These are phyloP conservation scores for Mayetiola destructor DNA, from an alignment of 2,888 invertebrate genomes.

Conservation along the genomic window DNA sequence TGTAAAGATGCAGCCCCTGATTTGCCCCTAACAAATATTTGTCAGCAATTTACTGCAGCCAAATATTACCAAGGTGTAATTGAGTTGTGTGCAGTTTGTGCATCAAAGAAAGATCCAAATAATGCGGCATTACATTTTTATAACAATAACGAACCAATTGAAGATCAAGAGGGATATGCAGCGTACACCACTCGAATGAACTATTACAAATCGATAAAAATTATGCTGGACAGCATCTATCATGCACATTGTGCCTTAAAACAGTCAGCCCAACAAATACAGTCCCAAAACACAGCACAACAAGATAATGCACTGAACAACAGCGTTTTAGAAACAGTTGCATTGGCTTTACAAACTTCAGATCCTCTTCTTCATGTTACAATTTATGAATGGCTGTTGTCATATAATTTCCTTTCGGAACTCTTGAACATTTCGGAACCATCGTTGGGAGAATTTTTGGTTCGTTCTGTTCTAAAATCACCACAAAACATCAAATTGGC, in stretches of 20 bases:
- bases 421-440: slow-evolving; percentile 42
- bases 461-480: slow-evolving; percentile 35
- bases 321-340: slow-evolving; percentile 46
- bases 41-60: slow-evolving; percentile 55
- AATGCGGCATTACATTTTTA: slow-evolving; percentile 79
- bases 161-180: slow-evolving; percentile 69
- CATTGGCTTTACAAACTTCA: slow-evolving; percentile 48
- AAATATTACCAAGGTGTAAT: slow-evolving; percentile 81
- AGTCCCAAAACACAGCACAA: slow-evolving; percentile 24
- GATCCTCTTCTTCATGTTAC: slow-evolving; percentile 82
- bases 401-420: slow-evolving; percentile 56
- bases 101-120: slow-evolving; percentile 75
- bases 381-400: slow-evolving; percentile 85
- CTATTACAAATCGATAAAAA: slow-evolving; percentile 74
- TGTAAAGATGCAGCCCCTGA: slow-evolving; percentile 82
- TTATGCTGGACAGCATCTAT: slow-evolving; percentile 49
- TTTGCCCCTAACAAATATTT: slow-evolving; percentile 69
- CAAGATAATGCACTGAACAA: slow-evolving; percentile 21
- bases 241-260: slow-evolving; percentile 20
- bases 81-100: slow-evolving; percentile 72
- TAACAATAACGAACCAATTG: slow-evolving; percentile 63
- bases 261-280: slow-evolving; percentile 25
- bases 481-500: slow-evolving; percentile 47
- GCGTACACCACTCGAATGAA: slow-evolving; percentile 64
- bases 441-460: slow-evolving; percentile 33